Evolutionary conservation across 2,113 vertebrate genomes (phyloP).

Genomic region (Furnarius figulus): DNA sequence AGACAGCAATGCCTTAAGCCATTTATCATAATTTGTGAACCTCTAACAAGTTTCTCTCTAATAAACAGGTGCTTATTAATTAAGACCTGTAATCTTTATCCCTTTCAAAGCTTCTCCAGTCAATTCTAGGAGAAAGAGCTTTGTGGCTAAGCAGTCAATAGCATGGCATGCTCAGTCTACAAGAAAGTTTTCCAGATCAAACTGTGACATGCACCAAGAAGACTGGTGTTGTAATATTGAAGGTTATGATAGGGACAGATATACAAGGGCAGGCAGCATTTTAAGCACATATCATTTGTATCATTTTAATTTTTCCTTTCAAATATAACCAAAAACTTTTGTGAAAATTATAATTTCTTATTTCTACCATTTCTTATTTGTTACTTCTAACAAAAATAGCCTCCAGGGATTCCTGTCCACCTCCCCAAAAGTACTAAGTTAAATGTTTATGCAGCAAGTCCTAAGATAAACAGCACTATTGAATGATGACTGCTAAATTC

Average conservation of each 20-base stretch:
- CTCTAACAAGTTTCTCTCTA: not conserved
- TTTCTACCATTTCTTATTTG: not conserved
- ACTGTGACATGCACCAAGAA: not conserved
- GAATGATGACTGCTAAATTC: not conserved
- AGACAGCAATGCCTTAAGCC: not conserved
- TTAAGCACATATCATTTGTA: not conserved
- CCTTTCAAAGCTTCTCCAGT: not conserved
- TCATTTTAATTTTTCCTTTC: not conserved
- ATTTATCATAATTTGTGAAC: not conserved
- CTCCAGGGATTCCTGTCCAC: not conserved
- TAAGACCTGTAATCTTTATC: not conserved
- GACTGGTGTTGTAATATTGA: not conserved
- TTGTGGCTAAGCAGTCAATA: not conserved
- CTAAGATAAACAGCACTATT: not conserved
- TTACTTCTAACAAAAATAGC: no score
- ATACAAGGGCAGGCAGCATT: not conserved
- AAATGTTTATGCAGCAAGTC: not conserved
- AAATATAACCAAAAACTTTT: not conserved
- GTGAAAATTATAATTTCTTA: not conserved
- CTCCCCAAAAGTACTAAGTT: not conserved
- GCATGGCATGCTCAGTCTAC: not conserved
- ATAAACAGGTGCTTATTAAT: not conserved
- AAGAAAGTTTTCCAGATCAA: not conserved
- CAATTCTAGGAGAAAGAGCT: not conserved
- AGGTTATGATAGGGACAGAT: not conserved